Evolutionary conservation across 2,888 invertebrate genomes (phyloP).

Genomic region (Euclidia mi): DNA sequence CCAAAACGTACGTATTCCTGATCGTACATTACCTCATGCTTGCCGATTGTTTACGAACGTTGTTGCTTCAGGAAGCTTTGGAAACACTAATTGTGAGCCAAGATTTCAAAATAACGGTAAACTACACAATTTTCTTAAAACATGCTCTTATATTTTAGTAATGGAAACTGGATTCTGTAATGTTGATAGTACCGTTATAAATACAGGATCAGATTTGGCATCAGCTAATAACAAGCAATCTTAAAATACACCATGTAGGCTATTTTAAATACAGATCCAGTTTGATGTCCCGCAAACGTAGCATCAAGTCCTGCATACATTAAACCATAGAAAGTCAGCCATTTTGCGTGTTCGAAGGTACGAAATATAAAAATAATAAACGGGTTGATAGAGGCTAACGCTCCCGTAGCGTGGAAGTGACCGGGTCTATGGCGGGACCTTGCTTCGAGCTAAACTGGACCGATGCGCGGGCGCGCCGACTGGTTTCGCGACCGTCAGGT

Average conservation of each 20-base stretch:
- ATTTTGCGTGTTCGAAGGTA: constrained; percentile 55
- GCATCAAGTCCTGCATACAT: background rate
- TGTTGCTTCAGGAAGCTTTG: constrained; percentile 36
- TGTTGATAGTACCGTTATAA: background rate
- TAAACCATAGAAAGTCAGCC: constrained; percentile 44
- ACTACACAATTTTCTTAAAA: too few relatives aligned
- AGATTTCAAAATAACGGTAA: constrained; percentile 9
- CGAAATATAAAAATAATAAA: constrained; percentile 65
- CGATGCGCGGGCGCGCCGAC: constrained; percentile 60
- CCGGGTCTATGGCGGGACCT: constrained; percentile 80
- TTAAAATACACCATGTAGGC: background rate
- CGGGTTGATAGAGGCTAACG: constrained; percentile 67
- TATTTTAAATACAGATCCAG: background rate
- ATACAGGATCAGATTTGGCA: background rate
- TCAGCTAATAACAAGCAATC: background rate
- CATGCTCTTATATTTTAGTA: too few relatives aligned
- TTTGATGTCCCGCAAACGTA: background rate
- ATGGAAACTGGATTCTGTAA: too few relatives aligned
- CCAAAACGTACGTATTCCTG: constrained; percentile 35
- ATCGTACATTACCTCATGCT: constrained; percentile 25
- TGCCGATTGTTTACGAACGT: constrained; percentile 23
- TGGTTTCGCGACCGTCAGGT: constrained; percentile 75
- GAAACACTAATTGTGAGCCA: constrained; percentile 6
- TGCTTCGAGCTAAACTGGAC: constrained; percentile 70
- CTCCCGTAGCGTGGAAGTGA: constrained; percentile 56